A percentile compares a stretch with the other conserved stretches of the same genome.
Conservation (phyloP, 2,888 invertebrate species). For the Ceratothoa steindachneri region DNA sequence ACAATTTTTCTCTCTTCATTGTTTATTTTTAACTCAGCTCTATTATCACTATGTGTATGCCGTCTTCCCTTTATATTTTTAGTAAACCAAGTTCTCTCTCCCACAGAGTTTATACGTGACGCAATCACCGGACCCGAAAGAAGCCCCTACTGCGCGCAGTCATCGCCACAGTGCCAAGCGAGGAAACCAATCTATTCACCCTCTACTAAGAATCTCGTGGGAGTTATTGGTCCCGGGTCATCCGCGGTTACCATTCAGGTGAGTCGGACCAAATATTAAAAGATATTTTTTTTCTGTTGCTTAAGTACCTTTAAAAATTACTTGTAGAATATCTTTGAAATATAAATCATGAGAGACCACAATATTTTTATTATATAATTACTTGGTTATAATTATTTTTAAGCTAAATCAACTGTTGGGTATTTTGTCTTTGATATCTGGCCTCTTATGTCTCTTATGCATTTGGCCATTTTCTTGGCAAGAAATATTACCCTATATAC, state of each 20-base stretch:
- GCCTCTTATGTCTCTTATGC: no score
- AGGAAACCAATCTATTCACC: conserved; percentile 12
- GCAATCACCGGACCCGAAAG: conserved; percentile 57
- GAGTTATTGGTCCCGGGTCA: conserved; percentile 70
- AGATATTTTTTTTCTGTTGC: background rate
- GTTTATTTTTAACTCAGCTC: no score
- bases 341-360: no score
- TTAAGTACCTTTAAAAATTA: no score
- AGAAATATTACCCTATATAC: no score
- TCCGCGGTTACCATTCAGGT: conserved; percentile 66
- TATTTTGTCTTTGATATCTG: no score
- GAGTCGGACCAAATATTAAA: background rate
- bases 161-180: conserved; percentile 37
- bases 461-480: no score
- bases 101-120: conserved; percentile 64
- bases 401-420: no score
- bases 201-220: conserved; percentile 57
- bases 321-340: no score
- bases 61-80: background rate
- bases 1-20: no score
- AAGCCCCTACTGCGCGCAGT: conserved; percentile 30
- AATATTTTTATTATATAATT: no score
- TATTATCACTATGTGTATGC: background rate
- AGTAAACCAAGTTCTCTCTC: background rate
- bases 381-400: no score